Percentiles rank a stretch among this genome's conserved stretches.
Conservation (phyloP, 2,888 invertebrate species). For the Eretmocerus hayati region DNA sequence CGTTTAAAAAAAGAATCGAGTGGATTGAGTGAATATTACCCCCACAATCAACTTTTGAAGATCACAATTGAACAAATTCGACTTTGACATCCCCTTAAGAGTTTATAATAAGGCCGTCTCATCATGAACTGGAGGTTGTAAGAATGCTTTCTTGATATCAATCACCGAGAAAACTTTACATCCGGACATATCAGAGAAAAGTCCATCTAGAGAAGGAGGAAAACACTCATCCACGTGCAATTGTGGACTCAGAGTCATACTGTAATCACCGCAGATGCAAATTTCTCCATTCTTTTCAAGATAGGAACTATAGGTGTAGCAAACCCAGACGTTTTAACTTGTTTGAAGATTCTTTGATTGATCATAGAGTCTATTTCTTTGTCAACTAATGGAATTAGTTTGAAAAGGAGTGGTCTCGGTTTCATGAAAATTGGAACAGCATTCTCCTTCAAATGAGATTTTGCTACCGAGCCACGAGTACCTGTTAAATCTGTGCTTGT, state of each 20-base stretch:
- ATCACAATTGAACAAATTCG: too few species aligned
- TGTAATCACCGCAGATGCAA: too few species aligned
- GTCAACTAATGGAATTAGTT: not conserved
- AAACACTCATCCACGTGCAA: conserved; percentile 27
- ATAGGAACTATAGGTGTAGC: conserved; percentile 28
- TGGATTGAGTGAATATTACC: too few species aligned
- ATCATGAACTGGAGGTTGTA: conserved; percentile 8
- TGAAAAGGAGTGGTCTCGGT: not conserved
- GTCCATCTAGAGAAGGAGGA: conserved; percentile 27
- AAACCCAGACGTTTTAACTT: conserved; percentile 28
- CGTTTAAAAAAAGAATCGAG: too few species aligned
- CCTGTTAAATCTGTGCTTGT: not conserved
- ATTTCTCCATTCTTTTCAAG: too few species aligned
- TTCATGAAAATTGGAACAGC: not conserved
- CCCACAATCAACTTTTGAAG: too few species aligned
- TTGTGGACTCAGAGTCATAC: conserved; percentile 29
- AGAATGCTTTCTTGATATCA: too few species aligned
- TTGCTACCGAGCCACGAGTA: not conserved
- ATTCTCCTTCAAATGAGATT: not conserved
- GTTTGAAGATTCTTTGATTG: conserved; percentile 24
- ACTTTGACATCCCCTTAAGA: too few species aligned
- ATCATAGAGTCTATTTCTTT: conserved; percentile 12
- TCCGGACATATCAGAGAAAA: conserved; percentile 26
- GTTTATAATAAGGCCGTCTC: not conserved
- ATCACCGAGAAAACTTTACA: too few species aligned